A percentile compares a stretch with the other conserved stretches of the same genome.
Conservation (phyloP, 2,797 vertebrate species). For the Acrossocheilus wenchowensis region DNA sequence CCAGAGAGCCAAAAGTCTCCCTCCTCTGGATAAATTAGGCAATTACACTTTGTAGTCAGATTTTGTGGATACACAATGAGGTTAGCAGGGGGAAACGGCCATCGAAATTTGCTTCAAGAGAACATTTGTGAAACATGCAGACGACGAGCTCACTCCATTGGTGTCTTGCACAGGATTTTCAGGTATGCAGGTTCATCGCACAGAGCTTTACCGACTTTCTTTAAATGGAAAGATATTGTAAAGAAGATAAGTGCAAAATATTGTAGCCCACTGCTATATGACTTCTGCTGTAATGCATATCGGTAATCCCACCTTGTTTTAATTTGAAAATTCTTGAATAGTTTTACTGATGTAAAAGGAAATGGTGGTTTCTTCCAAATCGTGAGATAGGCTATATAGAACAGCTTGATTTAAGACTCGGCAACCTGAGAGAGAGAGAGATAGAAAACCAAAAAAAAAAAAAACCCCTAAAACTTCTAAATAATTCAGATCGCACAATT, state of each 20-base stretch:
- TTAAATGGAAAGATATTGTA: not conserved
- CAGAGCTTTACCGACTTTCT: not conserved
- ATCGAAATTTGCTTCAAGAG: not conserved
- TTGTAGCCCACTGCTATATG: not conserved
- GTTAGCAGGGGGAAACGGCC: constrained; percentile 1
- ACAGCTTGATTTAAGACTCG: not conserved
- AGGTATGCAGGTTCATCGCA: constrained; percentile 28
- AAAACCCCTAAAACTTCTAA: no score
- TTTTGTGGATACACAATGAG: not conserved
- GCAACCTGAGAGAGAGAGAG: not conserved
- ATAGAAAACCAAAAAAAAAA: not conserved
- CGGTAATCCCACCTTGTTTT: not conserved
- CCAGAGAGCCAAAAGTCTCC: constrained; percentile 66
- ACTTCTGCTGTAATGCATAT: not conserved
- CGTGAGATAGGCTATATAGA: not conserved
- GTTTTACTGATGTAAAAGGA: not conserved
- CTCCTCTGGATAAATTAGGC: constrained; percentile 74
- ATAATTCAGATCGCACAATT: not conserved
- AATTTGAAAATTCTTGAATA: not conserved
- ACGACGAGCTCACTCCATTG: constrained; percentile 18
- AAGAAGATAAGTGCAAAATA: not conserved
- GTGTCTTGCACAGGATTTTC: constrained; percentile 11
- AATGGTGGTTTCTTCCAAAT: not conserved
- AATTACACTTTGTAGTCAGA: constrained; percentile 64
- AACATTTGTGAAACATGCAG: constrained; percentile 6